Evolutionary conservation across 2,888 invertebrate species (phyloP).

Genomic region (Erpobdella octoculata): DNA sequence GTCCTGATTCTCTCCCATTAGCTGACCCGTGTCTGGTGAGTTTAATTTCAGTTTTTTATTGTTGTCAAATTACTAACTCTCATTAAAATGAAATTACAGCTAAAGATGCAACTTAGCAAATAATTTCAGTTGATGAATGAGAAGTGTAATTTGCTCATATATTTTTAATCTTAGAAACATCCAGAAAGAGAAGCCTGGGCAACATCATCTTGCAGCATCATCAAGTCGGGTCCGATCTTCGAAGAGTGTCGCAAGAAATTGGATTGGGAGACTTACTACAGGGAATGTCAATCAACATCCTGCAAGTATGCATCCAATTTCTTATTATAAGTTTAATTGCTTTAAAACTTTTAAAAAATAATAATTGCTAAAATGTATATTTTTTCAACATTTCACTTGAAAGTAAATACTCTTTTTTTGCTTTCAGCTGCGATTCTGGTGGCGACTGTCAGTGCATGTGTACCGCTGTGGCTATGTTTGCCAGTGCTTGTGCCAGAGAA

Average conservation of each 20-base stretch:
- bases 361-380: neutral
- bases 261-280: conserved; percentile 11
- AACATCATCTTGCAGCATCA: conserved; percentile 22
- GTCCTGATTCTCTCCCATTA: conserved; percentile 3
- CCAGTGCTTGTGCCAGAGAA: conserved; percentile 14
- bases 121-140: no score
- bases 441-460: conserved; percentile 28
- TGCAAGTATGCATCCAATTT: conserved; percentile 26
- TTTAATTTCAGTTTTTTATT: neutral
- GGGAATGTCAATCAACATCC: conserved; percentile 16
- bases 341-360: neutral
- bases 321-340: no score
- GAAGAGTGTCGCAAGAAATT: conserved; percentile 16
- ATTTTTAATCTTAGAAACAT: conserved; percentile 13
- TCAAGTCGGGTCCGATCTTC: conserved; percentile 15
- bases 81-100: neutral
- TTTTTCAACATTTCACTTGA: neutral
- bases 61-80: neutral
- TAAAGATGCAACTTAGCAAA: neutral
- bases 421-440: conserved; percentile 18
- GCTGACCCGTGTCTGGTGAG: conserved; percentile 15
- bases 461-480: conserved; percentile 19
- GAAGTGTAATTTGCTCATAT: no score
- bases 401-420: no score
- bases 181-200: conserved; percentile 25